A percentile compares a stretch with the other conserved stretches of the same genome.
phyloP scores from a whole-genome alignment of 2,797 vertebrate species.

The Fratercula arctica region DNA sequence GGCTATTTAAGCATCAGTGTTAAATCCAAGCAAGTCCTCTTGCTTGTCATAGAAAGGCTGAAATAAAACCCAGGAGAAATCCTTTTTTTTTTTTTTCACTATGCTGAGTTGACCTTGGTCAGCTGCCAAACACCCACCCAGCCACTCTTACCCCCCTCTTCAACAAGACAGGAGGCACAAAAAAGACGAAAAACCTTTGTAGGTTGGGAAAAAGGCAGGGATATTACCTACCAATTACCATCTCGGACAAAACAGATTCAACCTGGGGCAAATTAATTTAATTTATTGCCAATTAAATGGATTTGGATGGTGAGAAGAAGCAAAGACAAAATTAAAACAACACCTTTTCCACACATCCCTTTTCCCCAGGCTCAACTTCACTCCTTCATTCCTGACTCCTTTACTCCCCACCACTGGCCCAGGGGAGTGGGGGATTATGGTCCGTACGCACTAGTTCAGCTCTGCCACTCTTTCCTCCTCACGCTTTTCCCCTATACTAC shows the following conservation, averaged over 20 bases:
- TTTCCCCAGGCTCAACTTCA: background rate
- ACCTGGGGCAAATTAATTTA: background rate
- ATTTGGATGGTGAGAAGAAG: background rate
- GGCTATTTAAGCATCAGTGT: background rate
- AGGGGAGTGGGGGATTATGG: rapidly evolving
- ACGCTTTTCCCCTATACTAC: rapidly evolving
- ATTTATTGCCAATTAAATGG: background rate
- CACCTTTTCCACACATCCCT: background rate
- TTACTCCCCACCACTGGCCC: rapidly evolving
- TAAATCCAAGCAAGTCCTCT: background rate
- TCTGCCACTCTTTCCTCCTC: background rate
- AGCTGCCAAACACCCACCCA: background rate
- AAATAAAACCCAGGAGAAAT: background rate
- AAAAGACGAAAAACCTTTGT: background rate
- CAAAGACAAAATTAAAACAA: background rate
- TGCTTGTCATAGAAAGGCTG: background rate
- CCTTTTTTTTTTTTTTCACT: background rate
- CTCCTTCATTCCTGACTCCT: background rate
- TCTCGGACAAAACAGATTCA: background rate
- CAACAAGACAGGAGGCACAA: background rate
- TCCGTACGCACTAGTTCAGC: background rate
- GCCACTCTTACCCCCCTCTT: background rate
- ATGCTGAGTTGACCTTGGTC: background rate
- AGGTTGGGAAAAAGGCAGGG: background rate
- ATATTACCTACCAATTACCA: background rate